These are phyloP conservation scores for Smutsia temminckii DNA, from an alignment of 2,797 vertebrate species.

Conservation along the genomic window DNA sequence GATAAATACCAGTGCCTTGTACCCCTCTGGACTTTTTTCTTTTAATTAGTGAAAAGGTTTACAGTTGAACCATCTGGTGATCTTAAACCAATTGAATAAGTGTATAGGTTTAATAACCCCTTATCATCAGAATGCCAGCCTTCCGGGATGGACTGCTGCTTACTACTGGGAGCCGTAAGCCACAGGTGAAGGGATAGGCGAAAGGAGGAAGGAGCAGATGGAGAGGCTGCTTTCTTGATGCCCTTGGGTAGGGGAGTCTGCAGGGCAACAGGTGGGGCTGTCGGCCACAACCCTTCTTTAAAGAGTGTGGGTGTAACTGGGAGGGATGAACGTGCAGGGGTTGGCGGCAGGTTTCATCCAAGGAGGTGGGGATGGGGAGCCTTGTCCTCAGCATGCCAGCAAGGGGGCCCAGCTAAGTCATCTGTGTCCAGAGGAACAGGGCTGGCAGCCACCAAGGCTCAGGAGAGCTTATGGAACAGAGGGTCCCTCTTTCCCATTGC, in stretches of 20 bases:
- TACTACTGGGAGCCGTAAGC: conserved; percentile 56
- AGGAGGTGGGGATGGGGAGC: not conserved
- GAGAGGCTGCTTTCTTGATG: not conserved
- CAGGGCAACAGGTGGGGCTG: not conserved
- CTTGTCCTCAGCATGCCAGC: not conserved
- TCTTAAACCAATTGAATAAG: conserved; percentile 57
- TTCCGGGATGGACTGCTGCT: conserved; percentile 71
- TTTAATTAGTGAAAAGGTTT: conserved; percentile 61
- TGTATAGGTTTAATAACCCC: conserved; percentile 43
- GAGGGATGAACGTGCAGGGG: not conserved
- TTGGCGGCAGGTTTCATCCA: not conserved
- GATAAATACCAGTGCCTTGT: not conserved
- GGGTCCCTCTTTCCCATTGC: not conserved
- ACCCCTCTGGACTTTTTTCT: not conserved
- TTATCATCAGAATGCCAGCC: conserved; percentile 50
- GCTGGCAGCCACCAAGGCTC: not conserved
- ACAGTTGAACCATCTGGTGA: conserved; percentile 50
- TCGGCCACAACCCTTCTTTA: not conserved
- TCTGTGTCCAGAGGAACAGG: not conserved
- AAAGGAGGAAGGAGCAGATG: not conserved
- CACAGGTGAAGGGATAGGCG: not conserved
- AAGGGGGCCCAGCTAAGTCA: no score
- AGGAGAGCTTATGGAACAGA: not conserved
- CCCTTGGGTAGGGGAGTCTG: not conserved
- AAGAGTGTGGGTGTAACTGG: not conserved